Evolutionary conservation across 2,113 vertebrate genomes (phyloP).

Genomic region (Balaenoptera acutorostrata): DNA sequence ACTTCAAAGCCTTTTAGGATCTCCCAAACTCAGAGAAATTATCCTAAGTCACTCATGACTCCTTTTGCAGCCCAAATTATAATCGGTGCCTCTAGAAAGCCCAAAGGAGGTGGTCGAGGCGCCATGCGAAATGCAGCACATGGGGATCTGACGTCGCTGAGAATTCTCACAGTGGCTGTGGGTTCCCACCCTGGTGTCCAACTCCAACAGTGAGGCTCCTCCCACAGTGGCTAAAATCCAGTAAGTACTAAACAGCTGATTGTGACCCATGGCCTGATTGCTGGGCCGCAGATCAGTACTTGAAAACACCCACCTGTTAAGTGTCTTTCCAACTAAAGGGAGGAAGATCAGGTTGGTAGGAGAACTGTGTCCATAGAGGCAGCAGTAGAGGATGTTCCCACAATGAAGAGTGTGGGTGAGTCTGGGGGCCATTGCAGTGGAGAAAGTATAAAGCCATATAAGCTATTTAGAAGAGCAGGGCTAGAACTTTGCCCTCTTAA

Average conservation of each 20-base stretch:
- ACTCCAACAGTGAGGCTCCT: neutral
- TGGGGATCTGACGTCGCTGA: fast-evolving
- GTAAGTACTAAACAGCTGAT: fast-evolving
- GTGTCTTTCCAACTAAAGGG: fast-evolving
- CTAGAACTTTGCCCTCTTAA: neutral
- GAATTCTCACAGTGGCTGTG: neutral
- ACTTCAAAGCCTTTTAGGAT: neutral
- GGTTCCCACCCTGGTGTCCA: fast-evolving
- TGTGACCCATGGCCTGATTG: fast-evolving
- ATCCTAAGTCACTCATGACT: neutral
- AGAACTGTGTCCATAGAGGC: neutral
- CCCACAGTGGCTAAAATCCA: neutral
- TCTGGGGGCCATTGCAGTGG: fast-evolving
- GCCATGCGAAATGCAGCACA: fast-evolving
- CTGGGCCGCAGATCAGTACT: no score
- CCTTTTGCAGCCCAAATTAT: neutral
- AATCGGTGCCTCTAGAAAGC: neutral
- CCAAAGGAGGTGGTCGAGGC: fast-evolving
- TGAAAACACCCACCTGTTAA: neutral
- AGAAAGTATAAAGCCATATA: neutral
- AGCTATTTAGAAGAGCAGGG: neutral
- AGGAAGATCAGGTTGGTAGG: neutral
- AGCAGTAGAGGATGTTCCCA: fast-evolving
- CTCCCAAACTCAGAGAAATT: neutral
- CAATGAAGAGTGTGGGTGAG: neutral